These are phyloP conservation scores for Ceramica pisi DNA, from an alignment of 2,888 invertebrate genomes.

Conservation along the genomic window DNA sequence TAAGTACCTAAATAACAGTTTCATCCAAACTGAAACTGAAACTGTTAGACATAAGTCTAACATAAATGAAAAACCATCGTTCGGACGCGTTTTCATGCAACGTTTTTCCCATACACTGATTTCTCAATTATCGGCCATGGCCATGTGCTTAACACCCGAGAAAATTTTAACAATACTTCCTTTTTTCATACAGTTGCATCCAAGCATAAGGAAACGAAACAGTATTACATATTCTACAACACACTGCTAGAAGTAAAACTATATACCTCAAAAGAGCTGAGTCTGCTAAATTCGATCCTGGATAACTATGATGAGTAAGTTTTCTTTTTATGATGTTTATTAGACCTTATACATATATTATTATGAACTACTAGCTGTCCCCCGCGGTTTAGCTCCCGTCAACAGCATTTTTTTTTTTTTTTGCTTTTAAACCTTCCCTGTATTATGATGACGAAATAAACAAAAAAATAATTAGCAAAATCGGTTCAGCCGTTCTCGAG, in stretches of 20 bases:
- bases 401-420: too few relatives aligned
- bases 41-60: too few relatives aligned
- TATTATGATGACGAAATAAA: too few relatives aligned
- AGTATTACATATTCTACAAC: constrained; percentile 99
- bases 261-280: constrained; percentile 97
- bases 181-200: constrained; percentile 94
- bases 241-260: constrained; percentile 98
- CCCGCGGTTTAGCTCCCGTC: too few relatives aligned
- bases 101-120: background rate
- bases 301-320: constrained; percentile 96
- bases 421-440: too few relatives aligned
- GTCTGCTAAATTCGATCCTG: constrained; percentile 96
- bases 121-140: background rate
- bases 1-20: background rate
- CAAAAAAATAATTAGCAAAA: too few relatives aligned
- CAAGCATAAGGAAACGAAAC: constrained; percentile 99
- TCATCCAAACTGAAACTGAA: background rate
- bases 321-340: constrained; percentile 40
- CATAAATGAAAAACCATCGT: background rate
- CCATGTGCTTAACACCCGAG: background rate
- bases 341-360: background rate
- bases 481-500: too few relatives aligned
- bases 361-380: too few relatives aligned
- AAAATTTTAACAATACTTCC: background rate
- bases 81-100: background rate